Evolutionary conservation across 2,888 invertebrate genomes (phyloP).

Genomic region (Synanthedon tipuliformis): DNA sequence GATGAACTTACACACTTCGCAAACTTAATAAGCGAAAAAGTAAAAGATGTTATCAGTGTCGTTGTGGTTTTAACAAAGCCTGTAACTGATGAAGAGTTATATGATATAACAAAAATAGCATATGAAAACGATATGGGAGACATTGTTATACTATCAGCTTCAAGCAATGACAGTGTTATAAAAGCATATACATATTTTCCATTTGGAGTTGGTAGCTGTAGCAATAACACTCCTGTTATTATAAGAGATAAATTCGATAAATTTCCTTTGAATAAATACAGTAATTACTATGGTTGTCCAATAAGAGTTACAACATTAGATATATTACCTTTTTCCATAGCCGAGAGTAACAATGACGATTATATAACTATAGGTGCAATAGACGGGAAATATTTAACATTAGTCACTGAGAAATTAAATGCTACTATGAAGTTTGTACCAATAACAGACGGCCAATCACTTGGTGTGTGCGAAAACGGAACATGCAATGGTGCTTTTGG

Average conservation of each 20-base stretch:
- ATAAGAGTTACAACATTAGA: slow-evolving; percentile 19
- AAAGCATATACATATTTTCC: slow-evolving; percentile 31
- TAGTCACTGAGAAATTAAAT: slow-evolving; percentile 23
- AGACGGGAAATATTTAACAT: slow-evolving; percentile 22
- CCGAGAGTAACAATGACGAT: slow-evolving; percentile 16
- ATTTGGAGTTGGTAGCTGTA: slow-evolving; percentile 24
- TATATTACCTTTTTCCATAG: slow-evolving; percentile 16
- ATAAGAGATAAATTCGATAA: slow-evolving; percentile 11
- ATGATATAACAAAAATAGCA: slow-evolving; percentile 20
- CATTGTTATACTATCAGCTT: slow-evolving; percentile 16
- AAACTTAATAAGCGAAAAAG: slow-evolving; percentile 15
- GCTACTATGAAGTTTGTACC: slow-evolving; percentile 21
- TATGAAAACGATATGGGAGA: slow-evolving; percentile 33
- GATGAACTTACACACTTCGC: slow-evolving; percentile 24
- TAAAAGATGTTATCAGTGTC: slow-evolving; percentile 20
- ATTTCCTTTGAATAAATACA: slow-evolving; percentile 31
- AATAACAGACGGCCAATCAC: slow-evolving; percentile 10
- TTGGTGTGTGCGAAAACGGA: slow-evolving; percentile 20
- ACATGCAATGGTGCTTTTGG: slow-evolving; percentile 19
- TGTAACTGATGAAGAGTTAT: slow-evolving; percentile 9
- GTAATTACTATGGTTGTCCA: slow-evolving; percentile 34
- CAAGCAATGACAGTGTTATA: slow-evolving; percentile 11
- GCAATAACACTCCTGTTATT: slow-evolving; percentile 20
- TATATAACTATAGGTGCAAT: slow-evolving; percentile 21
- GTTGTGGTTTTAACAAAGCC: slow-evolving; percentile 22